These are phyloP conservation scores for Ageneiosus marmoratus DNA, from an alignment of 2,113 vertebrate species.

Conservation along the genomic window DNA sequence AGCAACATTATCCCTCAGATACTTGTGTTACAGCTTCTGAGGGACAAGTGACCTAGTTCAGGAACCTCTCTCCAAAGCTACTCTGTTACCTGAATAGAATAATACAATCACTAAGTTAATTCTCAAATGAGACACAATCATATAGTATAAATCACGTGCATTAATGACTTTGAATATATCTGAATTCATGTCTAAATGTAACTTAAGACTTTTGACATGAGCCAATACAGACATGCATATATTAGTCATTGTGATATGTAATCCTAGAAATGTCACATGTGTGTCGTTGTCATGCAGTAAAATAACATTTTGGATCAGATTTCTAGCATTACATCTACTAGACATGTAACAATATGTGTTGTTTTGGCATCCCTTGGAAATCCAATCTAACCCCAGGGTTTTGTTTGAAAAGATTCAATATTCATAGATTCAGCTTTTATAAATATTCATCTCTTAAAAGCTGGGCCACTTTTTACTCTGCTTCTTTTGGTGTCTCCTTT, in stretches of 20 bases:
- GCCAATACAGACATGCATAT: neutral
- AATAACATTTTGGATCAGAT: neutral
- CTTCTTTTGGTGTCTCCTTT: slow-evolving; percentile 39
- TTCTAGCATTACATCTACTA: neutral
- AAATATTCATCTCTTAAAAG: slow-evolving; percentile 13
- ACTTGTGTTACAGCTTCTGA: neutral
- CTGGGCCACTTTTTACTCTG: slow-evolving; percentile 31
- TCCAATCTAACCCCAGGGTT: slow-evolving; percentile 15
- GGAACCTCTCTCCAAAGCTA: neutral
- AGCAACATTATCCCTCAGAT: slow-evolving; percentile 20
- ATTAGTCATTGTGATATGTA: neutral
- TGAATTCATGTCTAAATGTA: neutral
- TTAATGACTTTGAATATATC: neutral
- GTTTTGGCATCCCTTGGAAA: neutral
- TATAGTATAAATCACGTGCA: neutral
- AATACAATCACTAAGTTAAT: neutral
- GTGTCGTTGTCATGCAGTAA: neutral
- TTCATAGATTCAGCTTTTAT: neutral
- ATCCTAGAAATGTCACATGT: neutral
- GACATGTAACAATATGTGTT: neutral
- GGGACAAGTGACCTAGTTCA: slow-evolving; percentile 13
- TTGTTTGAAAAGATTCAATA: slow-evolving; percentile 38
- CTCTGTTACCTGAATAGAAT: neutral
- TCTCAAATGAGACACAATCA: neutral
- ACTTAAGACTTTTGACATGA: neutral